Evolutionary conservation across 2,888 invertebrate genomes (phyloP), one percentile per base, ranked within the genome.

Genomic region (Leptopilina drosophilae): DNA sequence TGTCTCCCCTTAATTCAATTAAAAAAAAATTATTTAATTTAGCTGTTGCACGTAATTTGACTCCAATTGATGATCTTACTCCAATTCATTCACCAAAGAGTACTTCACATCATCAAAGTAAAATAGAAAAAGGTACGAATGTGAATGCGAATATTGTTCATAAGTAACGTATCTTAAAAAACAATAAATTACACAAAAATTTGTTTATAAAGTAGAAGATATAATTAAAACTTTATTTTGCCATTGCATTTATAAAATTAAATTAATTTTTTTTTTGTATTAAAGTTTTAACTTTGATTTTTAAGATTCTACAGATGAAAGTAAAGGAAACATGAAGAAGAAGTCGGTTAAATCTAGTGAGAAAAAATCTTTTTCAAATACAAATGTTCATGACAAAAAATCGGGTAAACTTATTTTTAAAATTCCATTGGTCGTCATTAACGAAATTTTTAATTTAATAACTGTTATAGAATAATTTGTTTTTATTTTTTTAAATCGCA

Each of bases 291-390:
- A 56, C n/a, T 56, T 14, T 0, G n/a, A 56, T 56, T 56, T 56
- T 56, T 56, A 56, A 56, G 56, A 56, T 14, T n/a, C n/a, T 56
- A 6, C 56, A 56, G 56, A 56, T 56, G n/a, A 56, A 56, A n/a
- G 56, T 56, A 56, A 56, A 56, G n/a, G n/a, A n/a, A n/a, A n/a
- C n/a, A 56, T 11, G 56, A 56, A 56, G 56, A 56, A 56, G 56
- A 56, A 56, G 6, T 56, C 56, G 49, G 11, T 49, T 49, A 49
- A 49, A 49, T 11, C 6, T 56, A 56, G n/a, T 56, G 56, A 56
- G 56, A n/a, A 56, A 6, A 56, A 56, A 56, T 14, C n/a, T 56
- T 56, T n/a, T 14, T 56, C 56, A 56, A 56, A n/a, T 7, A 56
- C 56, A 56, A 6, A 14, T 56, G 56, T 56, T 56, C 2, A 56